These are phyloP conservation scores for Sebastes alutus DNA, from an alignment of 2,797 vertebrate genomes.

Conservation along the genomic window DNA sequence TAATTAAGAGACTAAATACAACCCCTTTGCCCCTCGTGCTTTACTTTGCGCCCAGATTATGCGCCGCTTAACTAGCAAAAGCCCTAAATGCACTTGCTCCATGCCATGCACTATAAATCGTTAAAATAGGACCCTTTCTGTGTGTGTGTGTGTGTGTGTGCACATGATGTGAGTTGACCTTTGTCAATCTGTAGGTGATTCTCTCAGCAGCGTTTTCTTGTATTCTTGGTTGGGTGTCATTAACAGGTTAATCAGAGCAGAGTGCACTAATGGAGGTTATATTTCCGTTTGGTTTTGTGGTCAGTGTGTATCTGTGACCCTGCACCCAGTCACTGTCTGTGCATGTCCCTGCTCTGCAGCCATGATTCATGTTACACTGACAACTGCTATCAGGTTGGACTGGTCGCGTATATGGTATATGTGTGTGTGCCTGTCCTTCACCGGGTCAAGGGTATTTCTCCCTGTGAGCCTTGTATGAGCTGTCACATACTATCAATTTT, in stretches of 20 bases:
- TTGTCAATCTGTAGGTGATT: background rate
- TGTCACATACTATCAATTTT: conserved; percentile 57
- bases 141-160: background rate
- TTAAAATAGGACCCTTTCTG: background rate
- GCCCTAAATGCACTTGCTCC: too few relatives aligned
- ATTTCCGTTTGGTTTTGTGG: background rate
- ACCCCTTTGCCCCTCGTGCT: too few relatives aligned
- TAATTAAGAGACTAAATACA: too few relatives aligned
- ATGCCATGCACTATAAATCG: too few relatives aligned
- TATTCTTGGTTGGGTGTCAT: background rate
- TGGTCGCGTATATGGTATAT: background rate
- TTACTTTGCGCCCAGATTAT: too few relatives aligned
- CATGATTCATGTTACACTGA: background rate
- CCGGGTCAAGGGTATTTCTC: conserved; percentile 52
- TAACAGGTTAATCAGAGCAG: background rate
- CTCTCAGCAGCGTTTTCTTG: background rate
- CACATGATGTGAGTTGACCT: background rate
- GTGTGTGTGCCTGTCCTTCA: conserved; percentile 7
- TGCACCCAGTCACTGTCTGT: background rate
- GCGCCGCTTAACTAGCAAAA: too few relatives aligned
- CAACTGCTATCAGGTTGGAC: background rate
- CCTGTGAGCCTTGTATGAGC: conserved; percentile 26
- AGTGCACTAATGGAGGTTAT: background rate
- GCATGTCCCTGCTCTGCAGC: background rate
- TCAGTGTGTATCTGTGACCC: background rate